phyloP scores from a whole-genome alignment of 2,113 vertebrate species.

The Poicephalus gulielmi region DNA sequence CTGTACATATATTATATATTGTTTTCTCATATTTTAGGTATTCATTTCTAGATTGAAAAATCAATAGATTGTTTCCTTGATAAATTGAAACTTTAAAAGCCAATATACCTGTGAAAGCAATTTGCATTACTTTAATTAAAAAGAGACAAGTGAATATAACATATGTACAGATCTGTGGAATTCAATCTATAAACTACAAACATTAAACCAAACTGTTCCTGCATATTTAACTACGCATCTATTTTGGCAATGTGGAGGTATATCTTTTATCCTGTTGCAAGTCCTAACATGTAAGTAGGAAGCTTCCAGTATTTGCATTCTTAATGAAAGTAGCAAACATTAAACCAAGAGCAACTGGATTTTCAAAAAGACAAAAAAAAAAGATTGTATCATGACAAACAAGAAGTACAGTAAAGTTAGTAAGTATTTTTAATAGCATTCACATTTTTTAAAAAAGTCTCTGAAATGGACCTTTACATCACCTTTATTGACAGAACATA shows the following conservation, averaged over 20 bases:
- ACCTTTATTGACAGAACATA: constrained; percentile 68
- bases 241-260: constrained; percentile 79
- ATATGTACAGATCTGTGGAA: constrained; percentile 59
- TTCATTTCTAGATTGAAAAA: constrained; percentile 63
- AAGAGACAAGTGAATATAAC: constrained; percentile 53
- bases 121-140: constrained; percentile 45
- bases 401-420: constrained; percentile 47
- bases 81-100: constrained; percentile 61
- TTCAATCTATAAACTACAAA: constrained; percentile 57
- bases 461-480: constrained; percentile 68
- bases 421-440: constrained; percentile 57
- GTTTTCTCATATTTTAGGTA: constrained; percentile 46
- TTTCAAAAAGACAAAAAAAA: neutral
- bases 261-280: constrained; percentile 71
- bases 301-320: constrained; percentile 43
- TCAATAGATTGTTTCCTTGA: constrained; percentile 46
- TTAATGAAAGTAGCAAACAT: constrained; percentile 45
- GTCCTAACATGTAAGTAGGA: constrained; percentile 58
- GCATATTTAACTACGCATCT: constrained; percentile 65
- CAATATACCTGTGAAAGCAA: constrained; percentile 39
- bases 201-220: constrained; percentile 66
- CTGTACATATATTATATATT: constrained; percentile 71
- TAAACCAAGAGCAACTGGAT: constrained; percentile 56
- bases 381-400: constrained; percentile 25
- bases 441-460: constrained; percentile 68